Evolutionary conservation across 1,140 invertebrate genomes (phyloP).

Genomic region (Bombus confusus): DNA sequence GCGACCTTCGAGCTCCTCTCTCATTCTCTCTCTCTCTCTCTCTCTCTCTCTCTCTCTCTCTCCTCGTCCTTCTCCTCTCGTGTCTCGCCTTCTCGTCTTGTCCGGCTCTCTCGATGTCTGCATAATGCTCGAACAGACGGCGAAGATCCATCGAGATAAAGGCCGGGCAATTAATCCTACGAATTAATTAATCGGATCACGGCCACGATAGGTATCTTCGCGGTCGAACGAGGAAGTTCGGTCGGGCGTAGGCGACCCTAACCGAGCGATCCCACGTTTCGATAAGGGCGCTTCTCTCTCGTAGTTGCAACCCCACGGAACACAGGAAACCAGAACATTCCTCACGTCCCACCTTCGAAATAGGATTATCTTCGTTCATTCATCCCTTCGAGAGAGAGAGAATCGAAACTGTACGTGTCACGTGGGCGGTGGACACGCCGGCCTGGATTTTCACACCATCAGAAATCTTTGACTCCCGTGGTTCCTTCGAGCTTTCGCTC

Average conservation of each 20-base stretch:
- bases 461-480: neutral
- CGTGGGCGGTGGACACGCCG: slow-evolving; percentile 43
- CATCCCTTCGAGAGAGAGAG: slow-evolving; percentile 42
- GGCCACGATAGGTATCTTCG: slow-evolving; percentile 41
- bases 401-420: slow-evolving; percentile 17
- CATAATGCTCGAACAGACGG: slow-evolving; percentile 39
- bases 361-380: slow-evolving; percentile 62
- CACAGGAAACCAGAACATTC: slow-evolving; percentile 63
- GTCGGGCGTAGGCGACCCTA: slow-evolving; percentile 63
- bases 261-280: slow-evolving; percentile 55
- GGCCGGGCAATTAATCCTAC: slow-evolving; percentile 68
- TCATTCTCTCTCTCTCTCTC: too few relatives aligned
- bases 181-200: slow-evolving; percentile 71
- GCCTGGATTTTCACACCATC: slow-evolving; percentile 25
- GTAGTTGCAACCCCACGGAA: slow-evolving; percentile 45
- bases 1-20: slow-evolving; percentile 25
- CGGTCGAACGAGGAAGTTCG: slow-evolving; percentile 56
- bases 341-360: slow-evolving; percentile 62
- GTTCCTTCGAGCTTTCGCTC: neutral
- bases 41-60: too few relatives aligned
- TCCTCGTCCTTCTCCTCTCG: neutral
- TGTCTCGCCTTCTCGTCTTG: neutral
- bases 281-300: slow-evolving; percentile 54
- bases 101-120: slow-evolving; percentile 11
- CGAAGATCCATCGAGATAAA: slow-evolving; percentile 65